Base-by-base conservation (phyloP, 2,888 invertebrate genomes). In the Microctonus aethiopoides region DNA sequence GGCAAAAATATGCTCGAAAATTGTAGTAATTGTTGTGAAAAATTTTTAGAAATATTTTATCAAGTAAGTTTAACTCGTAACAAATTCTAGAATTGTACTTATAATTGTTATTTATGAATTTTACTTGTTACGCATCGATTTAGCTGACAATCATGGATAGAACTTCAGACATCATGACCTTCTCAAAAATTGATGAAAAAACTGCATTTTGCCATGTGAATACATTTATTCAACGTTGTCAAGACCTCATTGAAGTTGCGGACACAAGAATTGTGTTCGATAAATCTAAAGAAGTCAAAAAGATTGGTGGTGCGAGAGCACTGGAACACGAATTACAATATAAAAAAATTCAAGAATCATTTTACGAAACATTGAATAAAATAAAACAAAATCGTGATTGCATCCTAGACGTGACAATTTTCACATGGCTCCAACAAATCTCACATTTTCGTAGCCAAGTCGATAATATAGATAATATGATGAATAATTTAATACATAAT, bases 191-290 rank as follows among this genome's bases (percentile, higher is more conserved):
- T n/a, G 87, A 89, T 69, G 84, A 87, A 76, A 86, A 86, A 57
- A 84, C 86, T 41, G 87, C 90, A 60, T 91, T 91, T 78, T 88
- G 89, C 72, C 88, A 88, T 75, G 85, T 90, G 11, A 88, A 89
- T 73, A 88, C 89, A 13, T 90, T 90, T 76, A 83, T 89, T 22
- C 89, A 89, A 77, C 83, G 91, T 72, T 89, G 91, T 77, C 84
- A 85, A 67, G 90, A 91, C 79, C 80, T 91, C 11, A 81, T 89
- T 26, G 87, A 90, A 83, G 88, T 91, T 26, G 90, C 89, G 76
- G 87, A 89, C 36, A 87, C 88, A 22, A 88, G 89, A 81, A 84
- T 87, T 32, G 87, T 89, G 68, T 91, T 89, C 79, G 88, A 88
- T 56, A 87, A 89, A 80, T 88, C 24, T 34, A 36, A 41, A 13